Conservation (phyloP, 2,797 vertebrate species). For the Argentina silus region DNA sequence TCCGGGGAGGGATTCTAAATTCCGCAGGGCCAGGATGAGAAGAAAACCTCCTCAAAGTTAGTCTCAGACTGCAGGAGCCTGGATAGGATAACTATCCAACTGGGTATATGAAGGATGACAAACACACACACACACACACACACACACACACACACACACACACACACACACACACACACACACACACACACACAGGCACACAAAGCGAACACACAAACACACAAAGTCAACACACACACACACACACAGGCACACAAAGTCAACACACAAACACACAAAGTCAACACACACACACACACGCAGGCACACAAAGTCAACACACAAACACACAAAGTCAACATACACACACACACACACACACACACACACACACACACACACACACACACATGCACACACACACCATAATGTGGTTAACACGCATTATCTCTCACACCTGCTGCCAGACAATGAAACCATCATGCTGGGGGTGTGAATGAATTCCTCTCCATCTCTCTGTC, state of each 20-base stretch:
- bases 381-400: neutral
- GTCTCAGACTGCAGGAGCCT: slow-evolving; percentile 40
- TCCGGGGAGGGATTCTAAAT: slow-evolving; percentile 35
- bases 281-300: neutral
- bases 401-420: slow-evolving; percentile 35
- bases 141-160: neutral
- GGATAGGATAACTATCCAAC: slow-evolving; percentile 37
- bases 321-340: neutral
- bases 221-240: neutral
- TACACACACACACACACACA: neutral
- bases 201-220: neutral
- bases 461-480: slow-evolving; percentile 44
- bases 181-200: neutral
- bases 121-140: neutral
- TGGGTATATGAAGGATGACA: slow-evolving; percentile 2
- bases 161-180: too few relatives aligned
- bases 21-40: slow-evolving; percentile 45
- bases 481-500: slow-evolving; percentile 40
- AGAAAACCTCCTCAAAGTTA: slow-evolving; percentile 31
- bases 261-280: neutral
- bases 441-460: slow-evolving; percentile 13
- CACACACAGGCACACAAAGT: neutral
- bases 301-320: neutral
- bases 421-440: slow-evolving; percentile 40
- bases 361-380: slow-evolving; percentile 10